These are phyloP conservation scores for Oryzias melastigma DNA, from an alignment of 2,113 vertebrate genomes.

Conservation along the genomic window DNA sequence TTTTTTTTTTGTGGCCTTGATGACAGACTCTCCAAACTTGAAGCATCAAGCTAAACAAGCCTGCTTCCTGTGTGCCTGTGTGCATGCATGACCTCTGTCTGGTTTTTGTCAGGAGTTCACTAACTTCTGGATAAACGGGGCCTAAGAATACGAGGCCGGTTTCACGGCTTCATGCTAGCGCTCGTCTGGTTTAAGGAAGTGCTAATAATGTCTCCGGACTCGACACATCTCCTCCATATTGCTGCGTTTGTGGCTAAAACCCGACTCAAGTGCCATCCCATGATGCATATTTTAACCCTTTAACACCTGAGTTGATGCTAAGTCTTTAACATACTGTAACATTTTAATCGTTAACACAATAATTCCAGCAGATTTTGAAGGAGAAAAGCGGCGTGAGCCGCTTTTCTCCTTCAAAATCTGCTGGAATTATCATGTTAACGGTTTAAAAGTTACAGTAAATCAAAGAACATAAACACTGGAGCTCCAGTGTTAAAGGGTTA, in stretches of 20 bases:
- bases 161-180: slow-evolving; percentile 47
- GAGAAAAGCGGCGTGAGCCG: no score
- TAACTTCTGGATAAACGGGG: slow-evolving; percentile 38
- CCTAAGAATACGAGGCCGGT: slow-evolving; percentile 49
- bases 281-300: slow-evolving; percentile 13
- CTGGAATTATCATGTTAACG: no score
- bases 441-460: no score
- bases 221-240: slow-evolving; percentile 13
- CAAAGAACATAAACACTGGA: no score
- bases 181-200: slow-evolving; percentile 43
- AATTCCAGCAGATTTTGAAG: no score
- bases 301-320: no score
- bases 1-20: slow-evolving; percentile 13
- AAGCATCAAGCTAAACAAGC: slow-evolving; percentile 50
- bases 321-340: no score
- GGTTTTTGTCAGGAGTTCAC: slow-evolving; percentile 43
- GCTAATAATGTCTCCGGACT: slow-evolving; percentile 51
- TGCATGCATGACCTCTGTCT: slow-evolving; percentile 41
- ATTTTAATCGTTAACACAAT: no score
- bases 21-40: slow-evolving; percentile 27
- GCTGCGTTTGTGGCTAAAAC: slow-evolving; percentile 19
- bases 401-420: no score
- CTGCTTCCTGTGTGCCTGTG: slow-evolving; percentile 50
- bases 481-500: neutral
- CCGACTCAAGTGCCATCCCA: slow-evolving; percentile 14